phyloP scores from a whole-genome alignment of 2,888 invertebrate species.

The Diaphora mendica region DNA sequence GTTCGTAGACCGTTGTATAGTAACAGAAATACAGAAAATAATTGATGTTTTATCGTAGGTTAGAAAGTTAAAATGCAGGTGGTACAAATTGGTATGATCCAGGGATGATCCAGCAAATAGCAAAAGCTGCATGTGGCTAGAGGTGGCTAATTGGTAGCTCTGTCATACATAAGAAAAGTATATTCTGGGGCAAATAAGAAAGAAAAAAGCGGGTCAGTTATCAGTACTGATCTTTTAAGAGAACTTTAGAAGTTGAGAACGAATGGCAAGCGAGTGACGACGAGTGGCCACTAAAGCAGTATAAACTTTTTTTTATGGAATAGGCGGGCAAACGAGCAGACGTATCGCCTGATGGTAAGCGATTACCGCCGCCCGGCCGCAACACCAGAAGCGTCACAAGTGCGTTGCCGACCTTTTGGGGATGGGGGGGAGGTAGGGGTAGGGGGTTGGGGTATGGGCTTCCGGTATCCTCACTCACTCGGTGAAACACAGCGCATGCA shows the following conservation, averaged over 20 bases:
- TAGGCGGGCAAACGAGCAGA: too few species aligned
- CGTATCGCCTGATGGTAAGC: too few species aligned
- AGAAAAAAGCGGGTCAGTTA: not conserved
- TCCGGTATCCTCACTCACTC: too few species aligned
- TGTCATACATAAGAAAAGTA: not conserved
- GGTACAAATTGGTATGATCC: not conserved
- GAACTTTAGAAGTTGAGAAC: not conserved
- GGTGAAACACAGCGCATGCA: too few species aligned
- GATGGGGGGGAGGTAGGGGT: too few species aligned
- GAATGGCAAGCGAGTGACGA: not conserved
- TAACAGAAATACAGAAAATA: constrained; percentile 21
- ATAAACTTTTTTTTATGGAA: too few species aligned
- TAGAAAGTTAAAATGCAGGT: not conserved
- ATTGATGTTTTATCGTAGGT: not conserved
- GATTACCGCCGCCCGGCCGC: too few species aligned
- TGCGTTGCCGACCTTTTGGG: too few species aligned
- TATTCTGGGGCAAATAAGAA: not conserved
- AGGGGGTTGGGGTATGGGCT: too few species aligned
- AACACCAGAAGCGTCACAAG: too few species aligned
- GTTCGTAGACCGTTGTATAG: constrained; percentile 51
- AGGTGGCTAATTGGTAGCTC: not conserved
- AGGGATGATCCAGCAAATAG: not conserved
- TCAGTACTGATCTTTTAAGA: not conserved
- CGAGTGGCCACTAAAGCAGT: not conserved
- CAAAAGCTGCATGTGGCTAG: not conserved